phyloP scores from a whole-genome alignment of 2,113 vertebrate species.

The Hyaena hyaena region DNA sequence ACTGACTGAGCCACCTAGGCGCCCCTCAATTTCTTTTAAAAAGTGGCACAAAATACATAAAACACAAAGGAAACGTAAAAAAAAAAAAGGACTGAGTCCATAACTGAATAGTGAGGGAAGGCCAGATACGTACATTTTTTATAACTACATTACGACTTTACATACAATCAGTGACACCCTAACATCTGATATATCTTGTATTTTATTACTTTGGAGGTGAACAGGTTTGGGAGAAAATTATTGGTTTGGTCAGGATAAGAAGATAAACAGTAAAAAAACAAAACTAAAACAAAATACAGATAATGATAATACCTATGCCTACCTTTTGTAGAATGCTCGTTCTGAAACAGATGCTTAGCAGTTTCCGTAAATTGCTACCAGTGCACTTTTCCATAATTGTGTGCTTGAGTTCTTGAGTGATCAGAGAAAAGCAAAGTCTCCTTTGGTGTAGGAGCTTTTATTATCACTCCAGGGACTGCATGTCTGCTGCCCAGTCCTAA shows the following conservation, averaged over 20 bases:
- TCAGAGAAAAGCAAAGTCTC: background rate
- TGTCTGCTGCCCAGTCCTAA: background rate
- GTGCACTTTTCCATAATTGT: background rate
- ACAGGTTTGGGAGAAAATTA: background rate
- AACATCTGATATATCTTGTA: background rate
- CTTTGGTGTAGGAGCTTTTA: background rate
- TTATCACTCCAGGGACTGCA: background rate
- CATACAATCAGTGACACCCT: background rate
- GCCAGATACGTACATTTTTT: background rate
- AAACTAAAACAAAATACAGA: background rate
- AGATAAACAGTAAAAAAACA: slow-evolving; percentile 6
- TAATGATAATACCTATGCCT: background rate
- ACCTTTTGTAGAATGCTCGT: background rate
- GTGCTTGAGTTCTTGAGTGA: background rate
- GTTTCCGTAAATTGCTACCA: background rate
- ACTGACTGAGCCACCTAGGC: no score
- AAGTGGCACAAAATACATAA: background rate
- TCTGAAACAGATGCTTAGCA: background rate
- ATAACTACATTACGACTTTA: background rate
- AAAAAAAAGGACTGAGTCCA: background rate
- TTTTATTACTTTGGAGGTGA: background rate
- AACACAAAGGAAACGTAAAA: background rate
- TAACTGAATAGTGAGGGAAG: background rate
- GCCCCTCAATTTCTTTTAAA: background rate
- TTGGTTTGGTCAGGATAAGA: background rate